Conservation (phyloP, 2,113 vertebrate species). For the Hucho hucho region DNA sequence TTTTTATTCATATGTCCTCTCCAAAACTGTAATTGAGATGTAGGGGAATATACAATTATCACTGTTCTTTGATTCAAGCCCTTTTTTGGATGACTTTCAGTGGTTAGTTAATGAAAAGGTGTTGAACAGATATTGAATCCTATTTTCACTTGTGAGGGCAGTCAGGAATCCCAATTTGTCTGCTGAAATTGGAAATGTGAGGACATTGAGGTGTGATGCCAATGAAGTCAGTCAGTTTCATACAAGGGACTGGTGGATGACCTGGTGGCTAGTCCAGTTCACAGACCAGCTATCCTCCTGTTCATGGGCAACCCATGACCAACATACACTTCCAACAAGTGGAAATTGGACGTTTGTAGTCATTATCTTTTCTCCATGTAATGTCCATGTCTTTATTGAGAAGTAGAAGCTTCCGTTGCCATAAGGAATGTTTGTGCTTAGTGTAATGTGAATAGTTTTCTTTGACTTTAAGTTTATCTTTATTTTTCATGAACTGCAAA, state of each 20-base stretch:
- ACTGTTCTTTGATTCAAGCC: constrained; percentile 70
- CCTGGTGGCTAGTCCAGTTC: constrained; percentile 12
- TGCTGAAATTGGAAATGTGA: constrained; percentile 74
- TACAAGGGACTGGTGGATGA: constrained; percentile 22
- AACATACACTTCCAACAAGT: background rate
- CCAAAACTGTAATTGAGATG: constrained; percentile 61
- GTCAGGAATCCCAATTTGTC: constrained; percentile 73
- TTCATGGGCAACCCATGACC: background rate
- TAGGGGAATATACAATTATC: constrained; percentile 64
- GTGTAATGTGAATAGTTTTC: too few relatives aligned
- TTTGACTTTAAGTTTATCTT: too few relatives aligned
- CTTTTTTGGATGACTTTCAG: constrained; percentile 65
- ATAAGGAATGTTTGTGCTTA: too few relatives aligned
- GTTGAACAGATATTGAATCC: constrained; percentile 74
- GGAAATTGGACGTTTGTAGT: background rate
- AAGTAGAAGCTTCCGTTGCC: too few relatives aligned
- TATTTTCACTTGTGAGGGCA: constrained; percentile 72
- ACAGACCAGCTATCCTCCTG: background rate
- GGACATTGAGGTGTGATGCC: constrained; percentile 63
- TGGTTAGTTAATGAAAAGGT: constrained; percentile 75
- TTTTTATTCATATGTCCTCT: background rate
- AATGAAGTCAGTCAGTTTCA: constrained; percentile 41
- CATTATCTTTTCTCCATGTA: background rate
- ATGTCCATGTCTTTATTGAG: background rate
- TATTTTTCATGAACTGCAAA: too few relatives aligned